Conservation (phyloP, 1,140 invertebrate species). For the Stegodyphus mimosarum region DNA sequence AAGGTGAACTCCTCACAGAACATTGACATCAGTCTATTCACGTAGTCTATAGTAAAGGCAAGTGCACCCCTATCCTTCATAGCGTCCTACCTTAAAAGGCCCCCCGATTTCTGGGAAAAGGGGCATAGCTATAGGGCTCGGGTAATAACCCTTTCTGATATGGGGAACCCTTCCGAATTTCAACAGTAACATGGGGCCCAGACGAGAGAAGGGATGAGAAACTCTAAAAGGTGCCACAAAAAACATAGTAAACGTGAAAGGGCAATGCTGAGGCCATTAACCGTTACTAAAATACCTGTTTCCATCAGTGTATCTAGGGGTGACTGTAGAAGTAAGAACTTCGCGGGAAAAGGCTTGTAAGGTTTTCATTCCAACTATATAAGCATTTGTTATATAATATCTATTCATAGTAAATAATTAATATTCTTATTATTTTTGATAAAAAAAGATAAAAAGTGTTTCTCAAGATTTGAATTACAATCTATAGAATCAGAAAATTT, state of each 20-base stretch:
- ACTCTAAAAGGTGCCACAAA: conserved; percentile 12
- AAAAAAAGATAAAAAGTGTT: too few species aligned
- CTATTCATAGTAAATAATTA: too few species aligned
- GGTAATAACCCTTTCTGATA: conserved; percentile 34
- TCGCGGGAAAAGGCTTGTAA: too few species aligned
- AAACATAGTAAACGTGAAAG: conserved; percentile 29
- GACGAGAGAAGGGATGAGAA: conserved; percentile 32
- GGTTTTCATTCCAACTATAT: too few species aligned
- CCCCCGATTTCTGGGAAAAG: conserved; percentile 27
- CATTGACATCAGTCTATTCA: conserved; percentile 15
- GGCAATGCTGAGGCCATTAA: conserved; percentile 31
- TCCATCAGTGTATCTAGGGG: not conserved
- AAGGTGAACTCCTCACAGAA: conserved; percentile 18
- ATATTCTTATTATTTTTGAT: too few species aligned
- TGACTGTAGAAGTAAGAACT: too few species aligned
- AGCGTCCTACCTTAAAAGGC: conserved; percentile 18
- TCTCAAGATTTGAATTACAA: too few species aligned
- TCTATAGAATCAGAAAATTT: too few species aligned
- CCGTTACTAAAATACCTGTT: conserved; percentile 39
- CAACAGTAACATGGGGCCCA: conserved; percentile 21
- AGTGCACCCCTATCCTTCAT: conserved; percentile 25
- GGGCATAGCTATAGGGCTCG: conserved; percentile 32
- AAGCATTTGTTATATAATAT: too few species aligned
- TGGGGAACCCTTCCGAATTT: conserved; percentile 24
- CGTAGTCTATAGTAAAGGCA: not conserved